Evolutionary conservation across 2,113 vertebrate species (phyloP).

Genomic region (Montifringilla adamsi): DNA sequence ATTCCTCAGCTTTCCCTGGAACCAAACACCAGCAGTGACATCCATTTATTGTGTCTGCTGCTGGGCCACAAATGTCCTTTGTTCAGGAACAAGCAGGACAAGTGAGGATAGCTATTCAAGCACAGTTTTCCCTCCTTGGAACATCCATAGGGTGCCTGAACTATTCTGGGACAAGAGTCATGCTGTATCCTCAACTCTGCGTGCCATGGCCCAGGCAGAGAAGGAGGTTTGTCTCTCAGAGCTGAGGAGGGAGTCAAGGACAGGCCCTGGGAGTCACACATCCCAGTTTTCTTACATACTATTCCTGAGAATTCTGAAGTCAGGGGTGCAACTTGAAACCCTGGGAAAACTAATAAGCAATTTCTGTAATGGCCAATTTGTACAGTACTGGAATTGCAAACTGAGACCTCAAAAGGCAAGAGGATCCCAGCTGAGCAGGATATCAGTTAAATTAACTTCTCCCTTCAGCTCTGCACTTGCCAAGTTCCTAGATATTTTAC

Average conservation of each 20-base stretch:
- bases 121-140: neutral
- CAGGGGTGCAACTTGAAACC: neutral
- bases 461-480: neutral
- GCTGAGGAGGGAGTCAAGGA: neutral
- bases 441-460: slow-evolving; percentile 40
- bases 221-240: neutral
- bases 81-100: neutral
- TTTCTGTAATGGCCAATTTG: neutral
- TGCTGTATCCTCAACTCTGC: neutral
- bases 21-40: neutral
- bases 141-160: neutral
- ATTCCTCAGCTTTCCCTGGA: neutral
- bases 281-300: neutral
- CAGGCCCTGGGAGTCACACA: neutral
- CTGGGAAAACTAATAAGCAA: slow-evolving; percentile 10
- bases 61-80: neutral
- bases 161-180: neutral
- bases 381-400: neutral
- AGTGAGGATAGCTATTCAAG: neutral
- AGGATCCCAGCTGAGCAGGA: neutral
- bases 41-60: neutral
- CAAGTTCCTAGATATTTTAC: slow-evolving; percentile 24
- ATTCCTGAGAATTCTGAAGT: neutral
- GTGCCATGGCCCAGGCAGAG: neutral
- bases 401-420: neutral